Conservation (phyloP, 2,113 vertebrate species). For the Eupsittula cactorum region DNA sequence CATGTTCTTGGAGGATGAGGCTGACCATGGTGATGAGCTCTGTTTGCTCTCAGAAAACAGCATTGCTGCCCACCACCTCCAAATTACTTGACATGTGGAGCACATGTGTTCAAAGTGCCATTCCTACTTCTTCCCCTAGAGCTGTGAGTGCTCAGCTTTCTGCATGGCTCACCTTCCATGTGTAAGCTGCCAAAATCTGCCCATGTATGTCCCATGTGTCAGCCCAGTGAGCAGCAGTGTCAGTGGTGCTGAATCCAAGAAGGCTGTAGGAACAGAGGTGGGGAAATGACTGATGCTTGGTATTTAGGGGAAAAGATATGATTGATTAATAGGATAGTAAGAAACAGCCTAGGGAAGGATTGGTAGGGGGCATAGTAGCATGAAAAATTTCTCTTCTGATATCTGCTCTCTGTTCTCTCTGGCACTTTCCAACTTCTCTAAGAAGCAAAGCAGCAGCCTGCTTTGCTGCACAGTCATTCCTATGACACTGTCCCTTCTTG, state of each 20-base stretch:
- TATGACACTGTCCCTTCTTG: neutral
- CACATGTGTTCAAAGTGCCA: neutral
- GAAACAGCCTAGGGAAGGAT: neutral
- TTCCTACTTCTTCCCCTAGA: neutral
- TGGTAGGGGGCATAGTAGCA: neutral
- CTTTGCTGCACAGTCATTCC: fast-evolving
- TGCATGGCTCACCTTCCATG: neutral
- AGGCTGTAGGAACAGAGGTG: neutral
- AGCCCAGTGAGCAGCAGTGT: neutral
- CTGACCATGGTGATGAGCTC: neutral
- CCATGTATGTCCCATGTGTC: fast-evolving
- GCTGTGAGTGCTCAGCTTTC: neutral
- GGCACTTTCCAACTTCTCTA: neutral
- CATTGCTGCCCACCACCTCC: neutral
- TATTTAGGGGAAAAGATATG: neutral
- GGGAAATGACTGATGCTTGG: neutral
- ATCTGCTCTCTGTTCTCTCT: neutral
- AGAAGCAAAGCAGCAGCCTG: neutral
- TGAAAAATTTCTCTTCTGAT: neutral
- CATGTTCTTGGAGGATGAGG: neutral
- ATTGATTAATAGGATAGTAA: neutral
- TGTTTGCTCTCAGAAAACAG: neutral
- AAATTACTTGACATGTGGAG: neutral
- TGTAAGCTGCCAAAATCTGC: neutral
- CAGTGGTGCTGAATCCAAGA: neutral